phyloP scores from a whole-genome alignment of 2,888 invertebrate species.

The Lithophane semibrunnea region DNA sequence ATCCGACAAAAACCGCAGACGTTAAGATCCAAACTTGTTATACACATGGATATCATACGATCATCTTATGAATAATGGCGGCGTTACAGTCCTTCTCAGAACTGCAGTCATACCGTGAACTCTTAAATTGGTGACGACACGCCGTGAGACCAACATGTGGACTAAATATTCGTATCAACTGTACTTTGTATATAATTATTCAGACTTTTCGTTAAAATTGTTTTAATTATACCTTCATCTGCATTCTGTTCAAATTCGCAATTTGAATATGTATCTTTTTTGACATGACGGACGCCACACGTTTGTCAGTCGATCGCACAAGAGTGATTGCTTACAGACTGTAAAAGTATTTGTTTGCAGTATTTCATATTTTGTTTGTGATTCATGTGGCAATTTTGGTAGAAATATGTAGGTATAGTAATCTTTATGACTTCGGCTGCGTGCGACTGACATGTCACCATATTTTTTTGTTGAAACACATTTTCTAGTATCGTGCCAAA shows the following conservation, averaged over 20 bases:
- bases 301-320: constrained; percentile 42
- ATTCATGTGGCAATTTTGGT: constrained; percentile 50
- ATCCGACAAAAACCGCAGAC: constrained; percentile 63
- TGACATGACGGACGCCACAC: constrained; percentile 44
- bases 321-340: constrained; percentile 57
- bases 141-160: constrained; percentile 55
- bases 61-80: constrained; percentile 84
- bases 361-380: constrained; percentile 56
- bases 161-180: constrained; percentile 43
- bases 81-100: constrained; percentile 83
- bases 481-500: constrained; percentile 5
- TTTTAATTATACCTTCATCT: constrained; percentile 32
- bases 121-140: constrained; percentile 67
- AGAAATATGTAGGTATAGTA: constrained; percentile 49
- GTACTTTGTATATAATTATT: constrained; percentile 28
- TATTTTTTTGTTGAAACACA: background rate
- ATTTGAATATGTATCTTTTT: constrained; percentile 53
- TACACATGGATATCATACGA: constrained; percentile 83
- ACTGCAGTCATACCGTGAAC: constrained; percentile 73
- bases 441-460: constrained; percentile 6
- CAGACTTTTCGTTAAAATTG: background rate
- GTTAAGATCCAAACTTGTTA: constrained; percentile 74
- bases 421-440: constrained; percentile 39
- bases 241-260: constrained; percentile 31
- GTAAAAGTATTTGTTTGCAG: constrained; percentile 58